Conservation (phyloP, 1,140 invertebrate genomes). For the Heliconius eleuchia region DNA sequence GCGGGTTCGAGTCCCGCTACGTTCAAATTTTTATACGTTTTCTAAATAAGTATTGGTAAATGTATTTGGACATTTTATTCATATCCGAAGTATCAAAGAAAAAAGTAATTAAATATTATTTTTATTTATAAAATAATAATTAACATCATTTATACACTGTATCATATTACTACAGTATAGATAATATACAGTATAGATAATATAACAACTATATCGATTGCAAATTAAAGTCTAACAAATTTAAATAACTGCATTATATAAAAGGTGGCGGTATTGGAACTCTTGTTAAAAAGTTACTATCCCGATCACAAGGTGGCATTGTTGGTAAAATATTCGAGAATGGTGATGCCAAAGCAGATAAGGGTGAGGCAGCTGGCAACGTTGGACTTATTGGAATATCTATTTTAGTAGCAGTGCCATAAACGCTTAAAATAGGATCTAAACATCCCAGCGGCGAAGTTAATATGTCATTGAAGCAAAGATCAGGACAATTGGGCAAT, state of each 20-base stretch:
- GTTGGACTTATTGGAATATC: conserved; percentile 37
- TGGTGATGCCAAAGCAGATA: conserved; percentile 41
- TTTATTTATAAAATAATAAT: no score
- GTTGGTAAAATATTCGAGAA: conserved; percentile 41
- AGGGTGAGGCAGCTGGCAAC: conserved; percentile 43
- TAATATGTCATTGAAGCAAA: conserved; percentile 39
- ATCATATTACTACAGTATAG: neutral
- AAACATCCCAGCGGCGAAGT: conserved; percentile 44
- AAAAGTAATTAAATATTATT: no score
- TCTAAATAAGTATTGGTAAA: no score
- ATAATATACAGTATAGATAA: no score
- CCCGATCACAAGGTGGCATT: conserved; percentile 33
- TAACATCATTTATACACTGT: neutral
- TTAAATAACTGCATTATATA: conserved; percentile 29
- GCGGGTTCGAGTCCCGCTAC: no score
- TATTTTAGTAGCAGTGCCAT: conserved; percentile 27
- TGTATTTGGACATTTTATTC: no score
- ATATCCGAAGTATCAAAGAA: no score
- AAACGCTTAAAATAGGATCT: conserved; percentile 43
- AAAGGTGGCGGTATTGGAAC: conserved; percentile 58
- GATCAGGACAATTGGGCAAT: conserved; percentile 32
- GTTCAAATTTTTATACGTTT: no score
- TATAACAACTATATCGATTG: neutral
- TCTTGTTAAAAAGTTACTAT: conserved; percentile 50
- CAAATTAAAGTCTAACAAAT: neutral